Base-by-base conservation (phyloP, 2,113 vertebrate species). In the Pseudorhombus dupliciocellatus region DNA sequence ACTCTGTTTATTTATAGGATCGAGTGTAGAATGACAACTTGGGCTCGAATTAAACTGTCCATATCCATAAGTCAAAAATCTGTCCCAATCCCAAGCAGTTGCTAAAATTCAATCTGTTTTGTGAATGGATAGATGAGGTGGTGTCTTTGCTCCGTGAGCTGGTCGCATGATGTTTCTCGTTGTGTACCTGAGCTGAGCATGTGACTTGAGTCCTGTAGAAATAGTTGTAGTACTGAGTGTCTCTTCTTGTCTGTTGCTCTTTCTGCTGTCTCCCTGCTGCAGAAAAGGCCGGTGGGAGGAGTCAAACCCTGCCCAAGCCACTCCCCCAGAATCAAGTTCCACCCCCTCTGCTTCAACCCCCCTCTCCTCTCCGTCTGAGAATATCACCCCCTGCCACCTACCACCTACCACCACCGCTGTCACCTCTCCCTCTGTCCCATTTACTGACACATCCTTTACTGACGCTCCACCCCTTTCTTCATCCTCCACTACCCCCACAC, bases 281-380 rank as follows among this genome's bases (percentile, higher is more conserved):
- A 94, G 93, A 92, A 94, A 92, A 91, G 88, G 87, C 88, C 88
- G 70, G 84, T 92, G 90, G 92, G 93, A 92, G 89, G 92, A 92
- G 62, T 89, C 90, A 88, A 83, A 85, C 86, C 86, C 90, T 89
- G 88, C 85, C 84, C 92, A 90, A 92, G 90, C 87, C 90, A 91
- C 89, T 85, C 75, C 90, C 79, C 18, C 88, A 82, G 92, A 92
- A 75, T 71, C 92, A 59, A 87, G 87, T 81, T 81, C 75, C 88
- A 82, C 90, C 81, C 82, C 89, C n/a, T 73, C 88, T 51, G 72
- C 79, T 77, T 85, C 93, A 62, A 91, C 93, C 28, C 91, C 92
- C 50, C 42, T 83, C 70, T 83, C 85, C 82, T 73, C 87, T n/a
- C 73, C 75, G 7, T 88, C 85, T 77, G 80, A 85, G 73, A 86